phyloP scores from a whole-genome alignment of 2,888 invertebrate genomes.

The Rugalucina vietnamica region DNA sequence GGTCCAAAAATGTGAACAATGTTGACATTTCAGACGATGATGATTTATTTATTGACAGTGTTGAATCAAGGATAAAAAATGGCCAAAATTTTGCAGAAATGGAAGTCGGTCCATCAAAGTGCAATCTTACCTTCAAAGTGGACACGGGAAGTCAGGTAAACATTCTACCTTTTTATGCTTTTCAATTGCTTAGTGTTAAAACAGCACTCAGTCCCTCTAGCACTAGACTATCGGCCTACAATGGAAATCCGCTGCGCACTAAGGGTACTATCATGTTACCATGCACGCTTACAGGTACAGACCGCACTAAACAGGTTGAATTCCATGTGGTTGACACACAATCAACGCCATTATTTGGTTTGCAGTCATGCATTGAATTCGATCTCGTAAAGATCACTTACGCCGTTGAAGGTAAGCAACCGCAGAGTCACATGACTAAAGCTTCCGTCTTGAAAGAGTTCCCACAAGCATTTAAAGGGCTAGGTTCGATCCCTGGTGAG shows the following conservation, averaged over 20 bases:
- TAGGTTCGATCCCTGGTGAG: conserved; percentile 59
- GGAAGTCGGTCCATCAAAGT: conserved; percentile 2
- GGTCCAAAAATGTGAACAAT: conserved; percentile 2
- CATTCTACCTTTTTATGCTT: conserved; percentile 1
- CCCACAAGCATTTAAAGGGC: conserved; percentile 40
- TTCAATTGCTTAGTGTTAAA: conserved; percentile 14
- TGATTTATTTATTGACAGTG: conserved; percentile 6
- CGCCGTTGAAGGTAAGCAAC: background rate
- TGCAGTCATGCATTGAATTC: background rate
- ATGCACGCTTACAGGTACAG: background rate
- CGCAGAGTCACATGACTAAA: background rate
- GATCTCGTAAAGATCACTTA: conserved; percentile 9
- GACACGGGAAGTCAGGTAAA: conserved; percentile 17
- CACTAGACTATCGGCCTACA: background rate
- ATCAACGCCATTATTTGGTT: conserved; percentile 14
- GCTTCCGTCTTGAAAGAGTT: conserved; percentile 14
- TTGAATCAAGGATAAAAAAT: background rate
- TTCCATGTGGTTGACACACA: conserved; percentile 1
- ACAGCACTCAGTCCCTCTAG: conserved; percentile 11
- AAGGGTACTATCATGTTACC: background rate
- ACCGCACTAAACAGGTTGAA: conserved; percentile 1
- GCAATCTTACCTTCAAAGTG: background rate
- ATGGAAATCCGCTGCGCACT: background rate
- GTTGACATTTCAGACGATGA: conserved; percentile 1
- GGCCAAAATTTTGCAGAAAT: conserved; percentile 11